Conservation (phyloP, 2,888 invertebrate species). For the Clostera curtula region DNA sequence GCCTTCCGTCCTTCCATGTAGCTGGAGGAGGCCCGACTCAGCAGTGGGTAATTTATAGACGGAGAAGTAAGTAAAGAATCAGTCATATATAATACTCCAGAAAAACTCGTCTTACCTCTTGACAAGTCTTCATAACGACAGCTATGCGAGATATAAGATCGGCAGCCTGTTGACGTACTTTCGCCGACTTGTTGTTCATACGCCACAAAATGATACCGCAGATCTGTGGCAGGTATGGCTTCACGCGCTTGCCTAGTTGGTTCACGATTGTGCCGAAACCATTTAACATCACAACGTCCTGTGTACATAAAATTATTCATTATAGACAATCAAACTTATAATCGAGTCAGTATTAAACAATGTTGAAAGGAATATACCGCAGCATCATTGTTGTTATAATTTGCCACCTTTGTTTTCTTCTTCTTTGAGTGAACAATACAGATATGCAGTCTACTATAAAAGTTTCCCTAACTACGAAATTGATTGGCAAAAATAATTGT, state of each 20-base stretch:
- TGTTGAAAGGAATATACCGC: too few relatives aligned
- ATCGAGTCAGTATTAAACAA: too few relatives aligned
- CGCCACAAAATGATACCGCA: constrained; percentile 99
- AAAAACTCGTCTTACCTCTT: constrained; percentile 79
- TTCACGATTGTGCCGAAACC: constrained; percentile 99
- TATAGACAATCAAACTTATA: constrained; percentile 1
- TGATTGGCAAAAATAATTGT: too few relatives aligned
- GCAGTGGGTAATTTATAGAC: not conserved
- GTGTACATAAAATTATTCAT: constrained; percentile 15
- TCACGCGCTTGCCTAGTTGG: constrained; percentile 96
- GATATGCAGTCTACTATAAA: too few relatives aligned
- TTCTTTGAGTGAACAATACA: too few relatives aligned
- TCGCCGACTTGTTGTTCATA: constrained; percentile 99
- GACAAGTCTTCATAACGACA: constrained; percentile 99
- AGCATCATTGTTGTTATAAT: too few relatives aligned
- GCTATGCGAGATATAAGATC: constrained; percentile 98
- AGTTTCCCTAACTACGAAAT: too few relatives aligned
- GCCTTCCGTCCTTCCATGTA: too few relatives aligned
- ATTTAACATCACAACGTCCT: constrained; percentile 99
- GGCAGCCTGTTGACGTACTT: constrained; percentile 99
- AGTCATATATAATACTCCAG: not conserved
- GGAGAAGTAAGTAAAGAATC: not conserved
- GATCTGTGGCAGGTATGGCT: constrained; percentile 99
- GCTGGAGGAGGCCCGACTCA: too few relatives aligned
- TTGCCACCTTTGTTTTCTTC: too few relatives aligned